A percentile compares a stretch with the other conserved stretches of the same genome.
phyloP scores from a whole-genome alignment of 2,797 vertebrate genomes.

The Cygnus olor region DNA sequence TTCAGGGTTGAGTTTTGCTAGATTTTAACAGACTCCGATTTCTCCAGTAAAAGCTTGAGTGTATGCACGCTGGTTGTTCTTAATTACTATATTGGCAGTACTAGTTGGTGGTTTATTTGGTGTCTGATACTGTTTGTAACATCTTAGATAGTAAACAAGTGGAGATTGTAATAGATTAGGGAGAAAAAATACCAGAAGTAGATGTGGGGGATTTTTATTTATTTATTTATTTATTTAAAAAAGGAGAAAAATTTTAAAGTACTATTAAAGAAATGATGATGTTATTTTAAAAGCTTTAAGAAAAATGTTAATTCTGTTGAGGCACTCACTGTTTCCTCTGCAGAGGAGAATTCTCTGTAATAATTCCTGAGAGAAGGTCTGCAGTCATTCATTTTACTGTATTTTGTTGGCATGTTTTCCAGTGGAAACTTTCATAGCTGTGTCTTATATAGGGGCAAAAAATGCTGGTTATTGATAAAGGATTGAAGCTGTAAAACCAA shows the following conservation, averaged over 20 bases:
- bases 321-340: not conserved
- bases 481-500: not conserved
- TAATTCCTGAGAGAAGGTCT: not conserved
- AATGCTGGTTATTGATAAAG: not conserved
- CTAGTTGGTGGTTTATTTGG: conserved; percentile 12
- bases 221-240: not conserved
- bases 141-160: conserved; percentile 2
- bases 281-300: not conserved
- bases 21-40: conserved; percentile 45
- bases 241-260: not conserved
- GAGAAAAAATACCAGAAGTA: not conserved
- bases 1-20: conserved; percentile 49
- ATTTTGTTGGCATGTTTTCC: not conserved
- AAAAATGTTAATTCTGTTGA: not conserved
- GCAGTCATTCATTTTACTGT: not conserved
- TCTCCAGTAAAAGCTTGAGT: conserved; percentile 33
- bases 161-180: not conserved
- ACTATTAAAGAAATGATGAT: not conserved
- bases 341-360: not conserved
- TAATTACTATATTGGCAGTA: conserved; percentile 55
- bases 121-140: conserved; percentile 14
- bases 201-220: not conserved
- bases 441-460: no score
- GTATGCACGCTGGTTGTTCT: not conserved
- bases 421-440: not conserved